A percentile compares a stretch with the other conserved stretches of the same genome.
Evolutionary conservation across 2,888 invertebrate species (phyloP).

Genomic region (Drosophila sordidapex): DNA sequence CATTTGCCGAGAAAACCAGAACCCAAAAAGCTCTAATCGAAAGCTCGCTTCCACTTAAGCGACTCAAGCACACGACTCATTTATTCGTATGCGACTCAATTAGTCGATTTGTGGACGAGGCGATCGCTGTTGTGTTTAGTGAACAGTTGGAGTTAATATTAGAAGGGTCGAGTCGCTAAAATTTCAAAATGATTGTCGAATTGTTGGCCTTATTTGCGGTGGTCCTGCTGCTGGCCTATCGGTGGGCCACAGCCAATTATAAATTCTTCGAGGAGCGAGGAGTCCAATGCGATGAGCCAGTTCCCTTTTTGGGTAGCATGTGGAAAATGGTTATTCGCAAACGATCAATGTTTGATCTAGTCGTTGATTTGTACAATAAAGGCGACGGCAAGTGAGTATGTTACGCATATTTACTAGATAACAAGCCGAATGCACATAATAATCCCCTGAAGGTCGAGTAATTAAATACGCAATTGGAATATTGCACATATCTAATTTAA

Average conservation of each 20-base stretch:
- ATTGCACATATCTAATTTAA: not conserved
- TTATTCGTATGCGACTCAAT: slow-evolving; percentile 1
- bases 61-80: not conserved
- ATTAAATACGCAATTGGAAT: not conserved
- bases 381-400: slow-evolving; percentile 38
- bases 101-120: slow-evolving; percentile 6
- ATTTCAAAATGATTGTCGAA: slow-evolving; percentile 34
- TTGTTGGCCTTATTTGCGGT: slow-evolving; percentile 30
- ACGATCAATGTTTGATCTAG: slow-evolving; percentile 36
- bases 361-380: slow-evolving; percentile 32
- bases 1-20: not conserved
- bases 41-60: slow-evolving; percentile 17
- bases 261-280: slow-evolving; percentile 71
- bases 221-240: slow-evolving; percentile 63
- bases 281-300: slow-evolving; percentile 50
- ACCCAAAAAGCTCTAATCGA: slow-evolving; percentile 18
- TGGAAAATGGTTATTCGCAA: slow-evolving; percentile 32
- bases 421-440: slow-evolving; percentile 7
- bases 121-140: slow-evolving; percentile 14
- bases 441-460: not conserved
- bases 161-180: not conserved
- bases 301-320: slow-evolving; percentile 43
- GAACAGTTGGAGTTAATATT: slow-evolving; percentile 1
- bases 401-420: not conserved
- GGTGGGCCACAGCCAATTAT: slow-evolving; percentile 66